phyloP scores from a whole-genome alignment of 2,888 invertebrate genomes.

The Drosophila trichaetosa region DNA sequence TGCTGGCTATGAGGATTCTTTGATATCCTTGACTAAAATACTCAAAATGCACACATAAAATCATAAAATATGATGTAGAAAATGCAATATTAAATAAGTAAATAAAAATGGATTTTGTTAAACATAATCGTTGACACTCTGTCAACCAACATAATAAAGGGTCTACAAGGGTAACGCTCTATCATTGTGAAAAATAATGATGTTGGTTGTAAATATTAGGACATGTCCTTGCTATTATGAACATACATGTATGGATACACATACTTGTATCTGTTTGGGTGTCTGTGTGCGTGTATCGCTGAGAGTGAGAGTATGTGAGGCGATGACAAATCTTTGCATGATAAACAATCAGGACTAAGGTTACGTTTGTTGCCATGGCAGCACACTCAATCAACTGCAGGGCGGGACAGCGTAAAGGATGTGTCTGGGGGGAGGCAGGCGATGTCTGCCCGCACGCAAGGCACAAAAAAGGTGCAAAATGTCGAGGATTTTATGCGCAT shows the following conservation, averaged over 20 bases:
- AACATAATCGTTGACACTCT: neutral
- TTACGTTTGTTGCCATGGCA: slow-evolving; percentile 14
- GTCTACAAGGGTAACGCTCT: neutral
- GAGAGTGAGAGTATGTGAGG: neutral
- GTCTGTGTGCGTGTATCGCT: neutral
- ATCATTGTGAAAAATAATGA: slow-evolving; percentile 10
- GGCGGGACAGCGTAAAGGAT: slow-evolving; percentile 9
- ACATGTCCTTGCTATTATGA: neutral
- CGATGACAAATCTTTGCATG: slow-evolving; percentile 49
- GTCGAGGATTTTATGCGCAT: slow-evolving; percentile 70
- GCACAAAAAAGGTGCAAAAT: slow-evolving; percentile 60
- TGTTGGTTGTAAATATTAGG: slow-evolving; percentile 10
- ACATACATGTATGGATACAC: neutral
- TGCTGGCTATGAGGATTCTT: neutral
- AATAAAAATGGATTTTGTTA: neutral
- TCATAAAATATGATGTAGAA: neutral
- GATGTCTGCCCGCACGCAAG: slow-evolving; percentile 1
- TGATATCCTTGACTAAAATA: neutral
- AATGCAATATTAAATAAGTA: neutral
- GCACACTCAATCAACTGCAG: slow-evolving; percentile 53
- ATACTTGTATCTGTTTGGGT: neutral
- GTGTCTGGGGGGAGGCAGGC: neutral
- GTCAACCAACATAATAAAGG: neutral
- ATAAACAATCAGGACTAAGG: slow-evolving; percentile 46
- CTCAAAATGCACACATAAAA: neutral